phyloP scores from a whole-genome alignment of 2,888 invertebrate genomes.

The Tethea ocularis region DNA sequence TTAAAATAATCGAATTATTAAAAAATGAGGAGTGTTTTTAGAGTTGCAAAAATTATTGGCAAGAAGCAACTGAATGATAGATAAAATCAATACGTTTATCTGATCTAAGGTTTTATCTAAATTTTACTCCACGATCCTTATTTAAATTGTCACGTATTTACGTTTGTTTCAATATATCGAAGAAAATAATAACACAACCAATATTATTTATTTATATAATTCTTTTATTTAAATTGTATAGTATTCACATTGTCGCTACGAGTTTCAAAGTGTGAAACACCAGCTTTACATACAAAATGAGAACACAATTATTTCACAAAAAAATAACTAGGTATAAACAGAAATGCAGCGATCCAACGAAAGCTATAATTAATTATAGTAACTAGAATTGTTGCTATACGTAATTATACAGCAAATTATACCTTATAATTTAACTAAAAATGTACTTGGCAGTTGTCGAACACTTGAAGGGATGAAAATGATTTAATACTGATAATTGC shows the following conservation, averaged over 20 bases:
- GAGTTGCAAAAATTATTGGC: too few species aligned
- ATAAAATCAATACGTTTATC: too few species aligned
- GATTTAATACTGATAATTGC: constrained; percentile 76
- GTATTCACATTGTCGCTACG: constrained; percentile 81
- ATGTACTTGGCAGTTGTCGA: constrained; percentile 60
- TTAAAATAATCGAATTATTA: too few species aligned
- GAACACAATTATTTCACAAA: constrained; percentile 77
- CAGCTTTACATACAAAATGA: constrained; percentile 79
- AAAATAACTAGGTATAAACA: constrained; percentile 72
- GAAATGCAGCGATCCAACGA: constrained; percentile 77
- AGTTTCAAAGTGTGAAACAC: constrained; percentile 75
- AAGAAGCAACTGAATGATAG: too few species aligned
- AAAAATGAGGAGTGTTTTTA: too few species aligned
- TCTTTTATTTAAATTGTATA: constrained; percentile 83
- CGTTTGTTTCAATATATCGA: not conserved
- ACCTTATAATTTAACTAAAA: constrained; percentile 38
- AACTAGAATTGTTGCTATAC: constrained; percentile 58
- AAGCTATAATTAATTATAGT: constrained; percentile 58
- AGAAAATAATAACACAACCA: constrained; percentile 35
- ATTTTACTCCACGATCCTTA: too few species aligned
- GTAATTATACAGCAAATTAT: constrained; percentile 18
- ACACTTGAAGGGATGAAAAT: constrained; percentile 34
- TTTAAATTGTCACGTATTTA: too few species aligned
- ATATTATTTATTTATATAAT: constrained; percentile 74
- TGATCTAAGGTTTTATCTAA: too few species aligned